phyloP scores from a whole-genome alignment of 2,888 invertebrate genomes.

The Nomada lathburiana region DNA sequence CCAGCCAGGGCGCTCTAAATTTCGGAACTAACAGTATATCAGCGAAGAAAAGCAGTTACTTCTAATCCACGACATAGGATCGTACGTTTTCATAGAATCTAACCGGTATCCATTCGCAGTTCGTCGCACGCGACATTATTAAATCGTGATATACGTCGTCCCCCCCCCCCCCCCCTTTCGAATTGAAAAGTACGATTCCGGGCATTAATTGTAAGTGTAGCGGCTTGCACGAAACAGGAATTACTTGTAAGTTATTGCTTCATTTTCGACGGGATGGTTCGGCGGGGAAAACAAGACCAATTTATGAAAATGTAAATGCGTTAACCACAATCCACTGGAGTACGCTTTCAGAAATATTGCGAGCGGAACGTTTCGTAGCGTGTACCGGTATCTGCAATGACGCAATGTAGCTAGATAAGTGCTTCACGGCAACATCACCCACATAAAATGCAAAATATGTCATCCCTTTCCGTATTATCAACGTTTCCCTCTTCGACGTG shows the following conservation, averaged over 20 bases:
- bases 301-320: constrained; percentile 56
- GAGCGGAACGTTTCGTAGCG: constrained; percentile 52
- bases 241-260: neutral
- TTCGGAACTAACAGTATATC: constrained; percentile 58
- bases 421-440: constrained; percentile 44
- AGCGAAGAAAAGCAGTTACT: constrained; percentile 64
- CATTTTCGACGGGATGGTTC: neutral
- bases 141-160: constrained; percentile 42
- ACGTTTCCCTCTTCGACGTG: constrained; percentile 51
- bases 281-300: constrained; percentile 30
- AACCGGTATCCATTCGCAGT: constrained; percentile 41
- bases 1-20: constrained; percentile 47
- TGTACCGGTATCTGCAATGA: constrained; percentile 43
- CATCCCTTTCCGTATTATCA: constrained; percentile 69
- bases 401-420: constrained; percentile 57
- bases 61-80: constrained; percentile 68
- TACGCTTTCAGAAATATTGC: constrained; percentile 70
- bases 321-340: constrained; percentile 48
- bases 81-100: constrained; percentile 71
- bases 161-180: constrained; percentile 21
- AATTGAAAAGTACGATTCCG: constrained; percentile 13
- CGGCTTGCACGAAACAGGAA: neutral
- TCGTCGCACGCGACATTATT: constrained; percentile 38
- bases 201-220: neutral
- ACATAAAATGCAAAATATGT: constrained; percentile 70